These are phyloP conservation scores for Bimastos eiseni DNA, from an alignment of 2,888 invertebrate species.

Conservation along the genomic window DNA sequence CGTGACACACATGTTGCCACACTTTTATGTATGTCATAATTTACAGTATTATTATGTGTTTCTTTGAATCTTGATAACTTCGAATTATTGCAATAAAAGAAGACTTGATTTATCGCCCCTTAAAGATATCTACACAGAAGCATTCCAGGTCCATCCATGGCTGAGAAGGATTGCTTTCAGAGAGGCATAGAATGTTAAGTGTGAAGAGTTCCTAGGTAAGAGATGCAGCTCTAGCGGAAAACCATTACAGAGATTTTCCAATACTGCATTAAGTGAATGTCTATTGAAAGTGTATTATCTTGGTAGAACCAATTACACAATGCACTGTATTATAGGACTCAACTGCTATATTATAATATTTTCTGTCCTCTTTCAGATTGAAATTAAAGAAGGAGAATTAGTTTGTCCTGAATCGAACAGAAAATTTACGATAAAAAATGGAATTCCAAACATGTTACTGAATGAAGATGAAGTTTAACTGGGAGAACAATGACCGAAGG, in stretches of 20 bases:
- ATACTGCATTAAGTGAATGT: no score
- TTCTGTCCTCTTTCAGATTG: constrained; percentile 35
- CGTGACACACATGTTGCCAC: neutral
- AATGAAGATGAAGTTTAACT: constrained; percentile 87
- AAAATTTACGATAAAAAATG: constrained; percentile 90
- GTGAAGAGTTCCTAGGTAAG: no score
- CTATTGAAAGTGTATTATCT: neutral
- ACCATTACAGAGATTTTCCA: no score
- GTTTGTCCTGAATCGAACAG: constrained; percentile 94
- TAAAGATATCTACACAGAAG: no score
- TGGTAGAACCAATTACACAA: neutral
- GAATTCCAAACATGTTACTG: constrained; percentile 96
- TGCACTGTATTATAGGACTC: neutral
- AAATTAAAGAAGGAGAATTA: constrained; percentile 78
- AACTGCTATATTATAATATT: neutral
- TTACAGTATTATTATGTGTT: neutral
- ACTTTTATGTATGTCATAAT: neutral
- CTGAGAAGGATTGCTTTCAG: no score
- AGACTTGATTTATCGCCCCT: no score
- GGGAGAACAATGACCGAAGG: neutral
- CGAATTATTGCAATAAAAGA: neutral
- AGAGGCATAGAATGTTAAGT: no score
- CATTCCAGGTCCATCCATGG: no score
- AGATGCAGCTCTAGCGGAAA: no score
- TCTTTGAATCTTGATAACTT: neutral